Base-by-base conservation (phyloP, 2,888 invertebrate genomes). In the Dynastes tityus region DNA sequence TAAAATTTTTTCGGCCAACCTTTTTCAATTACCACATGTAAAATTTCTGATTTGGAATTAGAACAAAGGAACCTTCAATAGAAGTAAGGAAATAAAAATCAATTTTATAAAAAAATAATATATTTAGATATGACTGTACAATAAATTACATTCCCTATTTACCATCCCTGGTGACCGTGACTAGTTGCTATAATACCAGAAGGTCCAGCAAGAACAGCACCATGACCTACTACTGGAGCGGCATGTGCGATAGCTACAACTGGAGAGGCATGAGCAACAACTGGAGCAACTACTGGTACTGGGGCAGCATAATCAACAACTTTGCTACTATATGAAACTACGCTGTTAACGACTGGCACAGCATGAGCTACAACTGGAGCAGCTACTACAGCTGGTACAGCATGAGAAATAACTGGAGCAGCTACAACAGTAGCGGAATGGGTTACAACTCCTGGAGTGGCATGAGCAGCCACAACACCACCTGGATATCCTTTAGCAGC, bases 301-400 rank as follows among this genome's bases (percentile, higher is more conserved):
- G 76, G 76, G 8, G 76, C 76, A 3, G 76, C 76, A 13, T 76
- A 76, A 67, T 76, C 76, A n/a, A 76, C 65, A 22, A 76, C 65
- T 16, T 51, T 55, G 63, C 37, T 65, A 27, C 65, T 76, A 32
- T 78, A 76, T 6, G 78, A 78, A n/a, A 78, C 78, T 32, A 78
- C 78, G 63, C 68, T 75, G 16, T 58, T 70, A n/a, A 76, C 76
- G 1, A 76, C 75, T 16, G 67, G 87, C 2, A 87, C 87, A n/a
- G 85, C 83, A 4, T 86, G 85, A 80, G 86, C 85, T 32, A 84
- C 84, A 76, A 89, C 49, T 86, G 90, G 79, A 89, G 88, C 81
- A 65, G 67, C 65, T 29, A 49, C 78, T 32, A 86, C 82, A 64
- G 80, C 80, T 76, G 87, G 87, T 4, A 86, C 86, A 27, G 85